Evolutionary conservation across 2,113 vertebrate genomes (phyloP), one percentile per base, ranked within the genome.

Genomic region (Stegostoma tigrinum): DNA sequence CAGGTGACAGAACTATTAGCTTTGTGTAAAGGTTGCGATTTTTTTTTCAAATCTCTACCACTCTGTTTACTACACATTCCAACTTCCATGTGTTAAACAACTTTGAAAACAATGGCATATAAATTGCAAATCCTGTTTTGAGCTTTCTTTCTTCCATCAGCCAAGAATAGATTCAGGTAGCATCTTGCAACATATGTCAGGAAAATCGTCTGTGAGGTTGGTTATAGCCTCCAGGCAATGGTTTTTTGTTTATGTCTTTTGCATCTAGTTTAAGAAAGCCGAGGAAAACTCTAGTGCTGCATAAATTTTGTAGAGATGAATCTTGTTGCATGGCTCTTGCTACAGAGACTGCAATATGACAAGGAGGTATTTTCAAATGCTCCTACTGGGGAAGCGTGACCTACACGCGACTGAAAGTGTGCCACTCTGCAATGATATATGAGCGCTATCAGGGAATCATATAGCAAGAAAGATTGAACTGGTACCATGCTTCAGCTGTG

Each of bases 391-490:
- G 52, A 72, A 30, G 42, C 94, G 30, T 52, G 68, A 95, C 94
- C 94, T 95, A 52, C 67, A 19, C 67, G 6, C 68, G 34, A 52
- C 42, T 42, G 24, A 72, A 75, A 72, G 94, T 95, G 94, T 72
- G 42, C 42, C 94, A 72, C 30, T 45, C 10, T 30, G 23, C 67
- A 45, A 72, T 95, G 93, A 95, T 95, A 23, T 45, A 95, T 52
- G 94, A 95, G 94, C 14, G 68, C 48, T 34, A 72, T 95, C 94
- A 95, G 42, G 30, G 94, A 52, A 72, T 42, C 68, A 52, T 45
- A 34, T 68, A 52, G 94, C 17, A 75, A 75, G 67, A 52, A 66
- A 72, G 94, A 95, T 52, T 6, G 94, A 95, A 68, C 34, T 95
- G 94, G 45, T 72, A 68, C 45, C 27, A 19, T 52, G 38, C 2